Evolutionary conservation across 2,888 invertebrate genomes (phyloP).

Genomic region (Pammene aurita): DNA sequence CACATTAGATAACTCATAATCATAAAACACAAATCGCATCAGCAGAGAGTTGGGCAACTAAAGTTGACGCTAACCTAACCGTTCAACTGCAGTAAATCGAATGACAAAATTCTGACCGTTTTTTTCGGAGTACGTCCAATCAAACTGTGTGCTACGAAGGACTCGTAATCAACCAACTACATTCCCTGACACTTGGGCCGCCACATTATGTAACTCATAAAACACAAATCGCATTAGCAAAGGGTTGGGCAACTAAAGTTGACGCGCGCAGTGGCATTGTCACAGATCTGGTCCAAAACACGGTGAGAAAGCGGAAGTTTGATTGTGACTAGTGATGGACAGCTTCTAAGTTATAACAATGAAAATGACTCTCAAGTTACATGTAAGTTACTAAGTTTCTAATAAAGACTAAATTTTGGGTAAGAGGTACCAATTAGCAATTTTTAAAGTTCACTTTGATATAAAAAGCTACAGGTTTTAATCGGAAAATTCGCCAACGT

Average conservation of each 20-base stretch:
- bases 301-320: conserved; percentile 29
- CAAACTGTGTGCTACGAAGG: conserved; percentile 38
- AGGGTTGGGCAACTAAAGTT: conserved; percentile 68
- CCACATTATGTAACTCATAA: conserved; percentile 69
- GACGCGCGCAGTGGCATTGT: conserved; percentile 57
- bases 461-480: no score
- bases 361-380: no score
- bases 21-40: conserved; percentile 78
- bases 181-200: conserved; percentile 49
- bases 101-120: neutral
- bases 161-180: conserved; percentile 55
- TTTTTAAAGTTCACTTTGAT: no score
- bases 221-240: conserved; percentile 77
- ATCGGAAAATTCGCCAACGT: no score
- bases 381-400: no score
- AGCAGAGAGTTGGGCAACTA: conserved; percentile 71
- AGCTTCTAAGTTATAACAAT: no score
- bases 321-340: no score
- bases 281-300: conserved; percentile 45
- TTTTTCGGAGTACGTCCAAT: neutral
- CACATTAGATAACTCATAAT: conserved; percentile 70
- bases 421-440: no score
- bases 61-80: conserved; percentile 53
- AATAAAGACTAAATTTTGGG: no score
- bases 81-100: no score